Evolutionary conservation across 35 echinoderm and acorn worm species (phyloP).

Genomic region (Apostichopus japonicus): DNA sequence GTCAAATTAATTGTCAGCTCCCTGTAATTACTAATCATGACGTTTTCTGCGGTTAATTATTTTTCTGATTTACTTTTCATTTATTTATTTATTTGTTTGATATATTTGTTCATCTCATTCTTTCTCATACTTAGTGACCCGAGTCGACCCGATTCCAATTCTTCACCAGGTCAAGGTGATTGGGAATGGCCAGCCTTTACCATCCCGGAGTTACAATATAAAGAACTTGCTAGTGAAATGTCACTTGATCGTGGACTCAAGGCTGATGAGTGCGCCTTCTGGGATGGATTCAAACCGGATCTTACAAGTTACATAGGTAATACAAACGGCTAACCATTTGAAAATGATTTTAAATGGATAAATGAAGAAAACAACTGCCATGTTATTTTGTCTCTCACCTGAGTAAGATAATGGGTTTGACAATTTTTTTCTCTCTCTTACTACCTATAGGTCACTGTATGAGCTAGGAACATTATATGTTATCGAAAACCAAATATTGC

Average conservation of each 20-base stretch:
- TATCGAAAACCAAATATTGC: no score
- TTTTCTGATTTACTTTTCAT: no score
- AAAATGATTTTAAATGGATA: background rate
- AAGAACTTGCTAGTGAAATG: constrained; percentile 48
- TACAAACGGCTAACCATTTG: background rate
- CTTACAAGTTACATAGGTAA: constrained; percentile 33
- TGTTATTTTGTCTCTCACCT: background rate
- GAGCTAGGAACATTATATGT: no score
- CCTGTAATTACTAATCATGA: no score
- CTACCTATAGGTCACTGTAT: no score
- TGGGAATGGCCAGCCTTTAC: constrained; percentile 57
- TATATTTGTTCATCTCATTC: no score
- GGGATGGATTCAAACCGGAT: constrained; percentile 55
- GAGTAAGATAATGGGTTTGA: background rate
- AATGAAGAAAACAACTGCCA: background rate
- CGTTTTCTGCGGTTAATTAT: no score
- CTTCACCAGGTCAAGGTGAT: background rate
- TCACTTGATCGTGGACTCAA: constrained; percentile 49
- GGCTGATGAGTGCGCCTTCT: constrained; percentile 60
- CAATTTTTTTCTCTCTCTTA: no score
- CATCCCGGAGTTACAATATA: constrained; percentile 54
- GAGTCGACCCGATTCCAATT: no score
- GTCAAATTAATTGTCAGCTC: no score
- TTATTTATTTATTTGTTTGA: no score
- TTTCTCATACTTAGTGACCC: no score